Evolutionary conservation across 2,113 vertebrate species (phyloP), one percentile per base, ranked within the genome.

Genomic region (Oryzias melastigma): DNA sequence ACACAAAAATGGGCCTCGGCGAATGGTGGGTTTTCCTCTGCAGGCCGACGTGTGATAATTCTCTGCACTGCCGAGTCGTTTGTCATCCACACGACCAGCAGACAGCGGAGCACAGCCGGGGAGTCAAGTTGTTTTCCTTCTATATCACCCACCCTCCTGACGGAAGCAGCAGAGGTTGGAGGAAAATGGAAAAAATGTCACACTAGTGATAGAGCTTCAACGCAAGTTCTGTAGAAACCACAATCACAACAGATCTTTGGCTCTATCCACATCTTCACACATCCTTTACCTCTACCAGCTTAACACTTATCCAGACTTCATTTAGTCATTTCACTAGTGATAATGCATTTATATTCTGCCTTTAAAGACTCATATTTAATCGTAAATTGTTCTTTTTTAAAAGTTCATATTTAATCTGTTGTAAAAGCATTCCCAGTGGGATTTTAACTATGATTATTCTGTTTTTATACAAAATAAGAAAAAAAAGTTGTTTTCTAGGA

Each of bases 11-110:
- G 60, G 48, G 20, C 57, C 27, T 51, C 58, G 29, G 66, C 58
- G 49, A 55, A 42, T 16, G 50, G 44, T 40, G 49, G 66, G 48
- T 48, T 62, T 25, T 74, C 62, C 63, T 52, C 50, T 42, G 16
- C 73, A 68, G 62, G 68, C 43, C 58, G 82, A 68, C 70, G 16
- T 77, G 54, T 74, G 64, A 69, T 75, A 58, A 77, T 63, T 71
- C 53, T 54, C 55, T 25, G 40, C 14, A 49, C 77, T 43, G 18
- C 18, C 18, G 2, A 46, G 54, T 68, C 43, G 20, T 83, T 75
- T 77, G 41, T 85, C 68, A 78, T 78, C 58, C 42, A 8, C 14
- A 43, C 56, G 48, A 60, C 14, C 60, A 56, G 57, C 46, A 74
- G 54, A 71, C 44, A 49, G 29, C 4, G 45, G 46, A 57, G 25